These are phyloP conservation scores for Pristionchus fissidentatus DNA, from an alignment of 2,888 invertebrate genomes.

Conservation along the genomic window DNA sequence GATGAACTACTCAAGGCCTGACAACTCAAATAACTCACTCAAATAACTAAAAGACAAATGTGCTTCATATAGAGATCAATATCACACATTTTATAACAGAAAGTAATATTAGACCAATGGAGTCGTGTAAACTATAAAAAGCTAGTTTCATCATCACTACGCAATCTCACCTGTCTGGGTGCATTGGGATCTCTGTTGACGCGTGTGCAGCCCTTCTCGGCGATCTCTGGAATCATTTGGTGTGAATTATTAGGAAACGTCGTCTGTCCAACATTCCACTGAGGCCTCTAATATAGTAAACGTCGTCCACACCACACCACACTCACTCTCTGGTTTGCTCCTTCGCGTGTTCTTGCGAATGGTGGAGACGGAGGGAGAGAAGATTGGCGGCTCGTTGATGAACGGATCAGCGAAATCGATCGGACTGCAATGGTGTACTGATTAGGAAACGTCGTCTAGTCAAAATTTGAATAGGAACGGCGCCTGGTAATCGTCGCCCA, in stretches of 20 bases:
- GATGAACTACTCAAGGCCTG: too few species aligned
- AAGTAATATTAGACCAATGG: too few species aligned
- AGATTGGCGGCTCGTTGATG: constrained; percentile 47
- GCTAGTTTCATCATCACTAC: not conserved
- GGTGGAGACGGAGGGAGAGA: constrained; percentile 49
- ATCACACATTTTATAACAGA: too few species aligned
- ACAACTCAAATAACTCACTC: too few species aligned
- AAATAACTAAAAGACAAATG: too few species aligned
- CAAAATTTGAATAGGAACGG: not conserved
- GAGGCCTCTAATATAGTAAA: not conserved
- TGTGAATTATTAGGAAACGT: not conserved
- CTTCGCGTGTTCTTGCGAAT: constrained; percentile 46
- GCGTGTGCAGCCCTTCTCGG: constrained; percentile 48
- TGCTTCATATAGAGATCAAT: too few species aligned
- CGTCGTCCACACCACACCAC: constrained; percentile 27
- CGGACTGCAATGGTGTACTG: not conserved
- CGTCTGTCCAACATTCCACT: not conserved
- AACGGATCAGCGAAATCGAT: constrained; percentile 42
- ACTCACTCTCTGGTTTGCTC: constrained; percentile 48
- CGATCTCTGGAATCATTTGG: constrained; percentile 48
- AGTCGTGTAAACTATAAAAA: too few species aligned
- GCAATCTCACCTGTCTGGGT: constrained; percentile 47
- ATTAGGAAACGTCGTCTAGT: constrained; percentile 10
- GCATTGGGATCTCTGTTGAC: constrained; percentile 49
- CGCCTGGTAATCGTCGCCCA: not conserved